Evolutionary conservation across 1,140 invertebrate genomes (phyloP).

Genomic region (Drosophila pachea): DNA sequence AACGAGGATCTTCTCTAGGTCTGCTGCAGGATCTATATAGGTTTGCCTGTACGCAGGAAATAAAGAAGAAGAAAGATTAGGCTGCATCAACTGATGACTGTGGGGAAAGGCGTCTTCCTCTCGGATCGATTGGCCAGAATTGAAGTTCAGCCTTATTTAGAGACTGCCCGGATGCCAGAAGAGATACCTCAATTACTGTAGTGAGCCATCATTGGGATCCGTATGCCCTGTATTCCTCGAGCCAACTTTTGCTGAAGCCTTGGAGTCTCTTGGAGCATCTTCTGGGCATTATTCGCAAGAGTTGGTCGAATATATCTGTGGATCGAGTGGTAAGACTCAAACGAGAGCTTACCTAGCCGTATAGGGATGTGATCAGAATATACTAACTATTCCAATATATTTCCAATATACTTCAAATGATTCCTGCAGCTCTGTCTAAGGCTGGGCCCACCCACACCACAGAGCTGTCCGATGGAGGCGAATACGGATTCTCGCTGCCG

Average conservation of each 20-base stretch:
- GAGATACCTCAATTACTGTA: too few species aligned
- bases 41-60: too few species aligned
- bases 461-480: slow-evolving; percentile 85
- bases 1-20: too few species aligned
- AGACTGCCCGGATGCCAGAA: too few species aligned
- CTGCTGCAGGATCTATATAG: too few species aligned
- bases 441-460: slow-evolving; percentile 88
- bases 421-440: slow-evolving; percentile 81
- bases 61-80: too few species aligned
- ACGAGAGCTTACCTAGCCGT: slow-evolving; percentile 75
- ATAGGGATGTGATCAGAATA: neutral
- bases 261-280: slow-evolving; percentile 50
- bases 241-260: slow-evolving; percentile 79
- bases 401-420: slow-evolving; percentile 69
- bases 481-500: slow-evolving; percentile 88
- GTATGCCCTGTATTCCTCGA: slow-evolving; percentile 80
- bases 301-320: slow-evolving; percentile 79
- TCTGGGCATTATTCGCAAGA: slow-evolving; percentile 41
- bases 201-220: slow-evolving; percentile 69
- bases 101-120: too few species aligned
- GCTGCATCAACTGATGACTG: too few species aligned
- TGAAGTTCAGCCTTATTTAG: too few species aligned
- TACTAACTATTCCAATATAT: neutral
- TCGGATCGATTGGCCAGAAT: too few species aligned
- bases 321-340: slow-evolving; percentile 80